Percentiles rank a stretch among this genome's conserved stretches.
Conservation (phyloP, 1,140 invertebrate genomes). For the Brachionus sp. region DNA sequence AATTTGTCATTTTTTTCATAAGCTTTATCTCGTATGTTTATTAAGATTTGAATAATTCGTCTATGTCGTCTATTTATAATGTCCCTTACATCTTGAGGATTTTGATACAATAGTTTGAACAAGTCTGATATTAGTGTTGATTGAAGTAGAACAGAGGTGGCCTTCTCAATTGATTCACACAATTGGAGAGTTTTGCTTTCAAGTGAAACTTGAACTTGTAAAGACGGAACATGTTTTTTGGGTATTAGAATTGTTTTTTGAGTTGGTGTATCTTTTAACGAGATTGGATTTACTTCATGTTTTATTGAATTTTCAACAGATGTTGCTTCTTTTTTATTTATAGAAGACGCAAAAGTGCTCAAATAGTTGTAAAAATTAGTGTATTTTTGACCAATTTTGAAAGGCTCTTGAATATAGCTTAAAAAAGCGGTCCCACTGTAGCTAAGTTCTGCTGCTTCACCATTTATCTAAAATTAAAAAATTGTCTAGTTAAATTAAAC, state of each 20-base stretch:
- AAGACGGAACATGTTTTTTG: neutral
- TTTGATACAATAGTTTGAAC: conserved; percentile 23
- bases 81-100: neutral
- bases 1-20: conserved; percentile 15
- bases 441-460: neutral
- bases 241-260: neutral
- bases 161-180: conserved; percentile 17
- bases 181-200: neutral
- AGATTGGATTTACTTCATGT: neutral
- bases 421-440: neutral
- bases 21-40: neutral
- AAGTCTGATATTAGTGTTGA: conserved; percentile 18
- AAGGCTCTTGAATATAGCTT: conserved; percentile 8
- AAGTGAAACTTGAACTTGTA: neutral
- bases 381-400: neutral
- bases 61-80: neutral
- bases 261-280: neutral
- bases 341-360: neutral
- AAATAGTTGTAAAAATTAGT: neutral
- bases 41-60: neutral
- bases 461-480: neutral
- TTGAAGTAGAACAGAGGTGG: neutral
- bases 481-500: neutral
- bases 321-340: neutral
- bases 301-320: neutral